Conservation (phyloP, 1,140 invertebrate genomes). For the Hycleus phaleratus region DNA sequence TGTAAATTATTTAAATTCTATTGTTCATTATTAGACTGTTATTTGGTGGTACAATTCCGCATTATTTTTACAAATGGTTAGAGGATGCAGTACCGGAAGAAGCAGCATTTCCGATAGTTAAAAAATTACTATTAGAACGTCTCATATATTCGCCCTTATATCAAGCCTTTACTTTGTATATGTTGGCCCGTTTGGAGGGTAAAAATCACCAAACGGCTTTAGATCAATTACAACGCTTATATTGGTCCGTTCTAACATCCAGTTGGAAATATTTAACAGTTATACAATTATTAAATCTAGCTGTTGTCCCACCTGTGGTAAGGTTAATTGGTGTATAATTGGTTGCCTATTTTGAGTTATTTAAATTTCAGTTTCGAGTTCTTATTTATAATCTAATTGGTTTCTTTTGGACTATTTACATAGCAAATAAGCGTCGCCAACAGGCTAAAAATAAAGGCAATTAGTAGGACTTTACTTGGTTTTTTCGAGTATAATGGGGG, state of each 20-base stretch:
- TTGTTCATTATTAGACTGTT: slow-evolving; percentile 47
- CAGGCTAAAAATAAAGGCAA: slow-evolving; percentile 24
- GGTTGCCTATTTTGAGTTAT: not conserved
- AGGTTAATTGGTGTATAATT: slow-evolving; percentile 30
- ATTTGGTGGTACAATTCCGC: slow-evolving; percentile 63
- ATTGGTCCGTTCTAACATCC: slow-evolving; percentile 52
- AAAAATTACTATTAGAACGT: slow-evolving; percentile 57
- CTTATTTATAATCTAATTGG: slow-evolving; percentile 58
- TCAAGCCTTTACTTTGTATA: slow-evolving; percentile 60
- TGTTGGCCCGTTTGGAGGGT: slow-evolving; percentile 60
- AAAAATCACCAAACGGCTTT: slow-evolving; percentile 54
- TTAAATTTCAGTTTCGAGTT: slow-evolving; percentile 54
- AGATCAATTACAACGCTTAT: slow-evolving; percentile 52
- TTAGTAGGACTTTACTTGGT: not conserved
- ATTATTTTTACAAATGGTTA: slow-evolving; percentile 59
- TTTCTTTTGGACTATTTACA: slow-evolving; percentile 61
- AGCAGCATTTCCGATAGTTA: slow-evolving; percentile 45
- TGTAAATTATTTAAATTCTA: slow-evolving; percentile 11
- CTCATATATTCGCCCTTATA: slow-evolving; percentile 60
- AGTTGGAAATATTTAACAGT: slow-evolving; percentile 67
- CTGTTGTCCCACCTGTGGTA: slow-evolving; percentile 64
- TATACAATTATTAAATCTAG: slow-evolving; percentile 61
- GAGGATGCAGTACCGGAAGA: slow-evolving; percentile 50
- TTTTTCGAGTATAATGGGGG: too few relatives aligned
- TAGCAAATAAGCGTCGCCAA: slow-evolving; percentile 49